Evolutionary conservation across 1,140 invertebrate species (phyloP).

Genomic region (Nymphalis io): DNA sequence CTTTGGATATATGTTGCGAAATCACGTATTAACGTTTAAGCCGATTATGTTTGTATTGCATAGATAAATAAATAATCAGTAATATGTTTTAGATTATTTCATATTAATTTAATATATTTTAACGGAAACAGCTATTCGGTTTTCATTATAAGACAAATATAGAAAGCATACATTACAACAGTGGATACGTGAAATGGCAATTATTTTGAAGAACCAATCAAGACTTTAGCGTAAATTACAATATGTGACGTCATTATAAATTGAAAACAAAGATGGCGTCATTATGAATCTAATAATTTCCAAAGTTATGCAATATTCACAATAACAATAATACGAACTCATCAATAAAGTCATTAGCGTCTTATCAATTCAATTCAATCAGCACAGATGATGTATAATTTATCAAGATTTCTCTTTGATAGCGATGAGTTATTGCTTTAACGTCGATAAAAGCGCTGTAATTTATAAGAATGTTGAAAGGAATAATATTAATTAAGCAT

Average conservation of each 20-base stretch:
- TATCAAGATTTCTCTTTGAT: slow-evolving; percentile 10
- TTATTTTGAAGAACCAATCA: no score
- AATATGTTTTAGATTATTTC: no score
- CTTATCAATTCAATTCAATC: slow-evolving; percentile 14
- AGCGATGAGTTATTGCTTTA: neutral
- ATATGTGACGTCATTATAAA: neutral
- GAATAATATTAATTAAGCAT: neutral
- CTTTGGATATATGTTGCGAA: no score
- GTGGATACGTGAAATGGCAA: no score
- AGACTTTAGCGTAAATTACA: no score
- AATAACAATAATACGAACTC: neutral
- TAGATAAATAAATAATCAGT: no score
- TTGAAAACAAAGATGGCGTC: neutral
- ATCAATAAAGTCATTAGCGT: slow-evolving; percentile 11
- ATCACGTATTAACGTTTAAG: no score
- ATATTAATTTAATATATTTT: no score
- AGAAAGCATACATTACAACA: no score
- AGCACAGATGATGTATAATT: slow-evolving; percentile 1
- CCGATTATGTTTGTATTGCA: no score
- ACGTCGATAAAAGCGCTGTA: slow-evolving; percentile 3
- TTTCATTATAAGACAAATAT: no score
- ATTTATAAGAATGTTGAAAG: slow-evolving; percentile 6
- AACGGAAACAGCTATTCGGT: no score
- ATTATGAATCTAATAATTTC: neutral
- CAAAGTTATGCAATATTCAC: neutral